Percentiles rank a stretch among this genome's conserved stretches.
These are phyloP conservation scores for Metalampra italica DNA, from an alignment of 2,888 invertebrate genomes.

Conservation along the genomic window DNA sequence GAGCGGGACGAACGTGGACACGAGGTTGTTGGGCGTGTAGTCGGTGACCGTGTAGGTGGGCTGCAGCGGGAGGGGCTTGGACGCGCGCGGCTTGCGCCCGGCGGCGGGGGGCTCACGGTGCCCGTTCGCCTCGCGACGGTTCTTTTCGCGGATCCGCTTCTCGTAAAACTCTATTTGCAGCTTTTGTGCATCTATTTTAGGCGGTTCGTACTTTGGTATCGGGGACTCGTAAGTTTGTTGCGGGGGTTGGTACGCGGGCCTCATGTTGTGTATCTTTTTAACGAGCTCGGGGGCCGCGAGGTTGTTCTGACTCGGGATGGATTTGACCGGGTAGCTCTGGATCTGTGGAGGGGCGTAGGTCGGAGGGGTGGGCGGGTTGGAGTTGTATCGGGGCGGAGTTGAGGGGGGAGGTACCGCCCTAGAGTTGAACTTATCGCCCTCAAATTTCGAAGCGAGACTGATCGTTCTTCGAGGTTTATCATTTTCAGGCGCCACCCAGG, in stretches of 20 bases:
- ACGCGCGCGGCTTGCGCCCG: constrained; percentile 32
- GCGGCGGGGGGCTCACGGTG: constrained; percentile 25
- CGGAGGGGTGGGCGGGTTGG: constrained; percentile 37
- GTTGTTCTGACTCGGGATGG: constrained; percentile 60
- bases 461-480: constrained; percentile 67
- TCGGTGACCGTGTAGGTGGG: constrained; percentile 68
- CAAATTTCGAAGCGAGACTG: constrained; percentile 77
- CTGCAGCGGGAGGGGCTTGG: constrained; percentile 24
- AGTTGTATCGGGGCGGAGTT: constrained; percentile 31
- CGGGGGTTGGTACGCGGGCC: constrained; percentile 33
- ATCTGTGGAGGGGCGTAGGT: constrained; percentile 36
- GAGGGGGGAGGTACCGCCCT: constrained; percentile 21
- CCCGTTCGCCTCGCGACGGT: constrained; percentile 41
- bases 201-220: constrained; percentile 10
- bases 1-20: constrained; percentile 67
- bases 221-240: constrained; percentile 5
- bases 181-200: constrained; percentile 58
- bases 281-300: constrained; percentile 70
- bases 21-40: constrained; percentile 60
- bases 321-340: constrained; percentile 44
- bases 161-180: constrained; percentile 74
- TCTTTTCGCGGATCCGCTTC: constrained; percentile 64
- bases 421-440: constrained; percentile 35
- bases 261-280: constrained; percentile 31
- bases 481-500: constrained; percentile 66